Base-by-base conservation (phyloP, 2,113 vertebrate species). In the Ceyx margarethae region DNA sequence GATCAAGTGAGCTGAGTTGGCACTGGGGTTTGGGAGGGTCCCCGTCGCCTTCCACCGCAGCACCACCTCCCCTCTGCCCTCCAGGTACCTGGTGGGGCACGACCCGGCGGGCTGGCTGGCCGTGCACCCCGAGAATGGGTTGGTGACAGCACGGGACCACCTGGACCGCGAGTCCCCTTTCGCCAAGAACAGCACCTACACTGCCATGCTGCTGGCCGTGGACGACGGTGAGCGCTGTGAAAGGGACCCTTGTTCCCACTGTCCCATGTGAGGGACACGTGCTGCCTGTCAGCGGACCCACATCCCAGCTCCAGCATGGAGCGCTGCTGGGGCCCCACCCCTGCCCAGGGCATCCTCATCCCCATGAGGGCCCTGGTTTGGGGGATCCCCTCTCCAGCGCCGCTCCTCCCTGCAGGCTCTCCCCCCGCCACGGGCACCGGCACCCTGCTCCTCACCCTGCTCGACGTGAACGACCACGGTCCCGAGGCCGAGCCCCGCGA, bases 81-180 rank as follows among this genome's bases (percentile, higher is more conserved):
- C 4, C 96, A 99, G 99, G 96, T 99, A 98, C 91, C 84, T 84
- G 60, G 89, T 99, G 35, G 69, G 97, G 6, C 96, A 81, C 0
- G 98, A 99, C 95, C 97, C 97, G 0, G 98, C 97, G 0, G 95
- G 95, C 18, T 99, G 99, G 99, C 95, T 99, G 33, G 93, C 80
- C 0, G 87, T 99, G 71, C 92, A 94, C 62, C 92, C 95, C 0
- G 95, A 97, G 4, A 98, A 94, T 0, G 98, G 98, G 10, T 56
- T 98, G 26, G 93, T 99, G 37, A 98, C 74, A 0, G 96, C 98
- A 0, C 97, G 74, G 9, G 96, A 50, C 8, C 0, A 13, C 10
- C 95, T 99, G 96, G 98, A 99, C 95, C 97, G 98, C 9, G 98
- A 99, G 88, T 98, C 98, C 3, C 25, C 12, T 45, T 98, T 98